Percentiles rank a stretch among this genome's conserved stretches.
Conservation (phyloP, 2,797 vertebrate species). For the Alcedo atthis region DNA sequence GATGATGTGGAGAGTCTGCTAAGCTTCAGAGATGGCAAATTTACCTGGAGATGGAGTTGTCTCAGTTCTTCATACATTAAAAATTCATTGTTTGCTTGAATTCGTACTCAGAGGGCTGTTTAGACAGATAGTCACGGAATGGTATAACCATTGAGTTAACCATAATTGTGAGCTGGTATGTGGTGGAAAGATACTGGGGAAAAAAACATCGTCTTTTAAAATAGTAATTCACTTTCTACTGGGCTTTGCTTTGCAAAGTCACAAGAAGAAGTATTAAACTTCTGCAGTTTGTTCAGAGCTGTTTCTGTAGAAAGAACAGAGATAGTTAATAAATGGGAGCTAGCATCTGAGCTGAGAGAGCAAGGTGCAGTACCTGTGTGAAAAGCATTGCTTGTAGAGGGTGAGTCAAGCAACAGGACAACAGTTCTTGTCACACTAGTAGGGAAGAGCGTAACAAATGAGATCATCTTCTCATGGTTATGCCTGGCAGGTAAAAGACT, state of each 20-base stretch:
- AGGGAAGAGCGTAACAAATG: not conserved
- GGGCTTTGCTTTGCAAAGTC: not conserved
- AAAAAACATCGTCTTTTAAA: conserved; percentile 47
- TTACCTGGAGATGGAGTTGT: conserved; percentile 56
- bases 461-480: not conserved
- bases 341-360: not conserved
- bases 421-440: not conserved
- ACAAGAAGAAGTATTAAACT: not conserved
- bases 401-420: not conserved
- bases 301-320: not conserved
- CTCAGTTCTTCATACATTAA: conserved; percentile 43
- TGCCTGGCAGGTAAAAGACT: not conserved
- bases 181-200: conserved; percentile 25
- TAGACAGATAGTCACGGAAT: conserved; percentile 42
- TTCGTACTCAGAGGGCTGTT: not conserved
- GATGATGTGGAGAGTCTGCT: conserved; percentile 49
- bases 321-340: not conserved
- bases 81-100: conserved; percentile 21
- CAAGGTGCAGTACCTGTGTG: not conserved
- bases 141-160: conserved; percentile 55
- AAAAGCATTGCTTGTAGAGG: not conserved
- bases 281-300: not conserved
- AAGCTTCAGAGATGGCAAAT: conserved; percentile 64
- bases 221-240: not conserved
- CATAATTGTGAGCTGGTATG: conserved; percentile 69